phyloP scores from a whole-genome alignment of 2,888 invertebrate species.

The Meganola albula region DNA sequence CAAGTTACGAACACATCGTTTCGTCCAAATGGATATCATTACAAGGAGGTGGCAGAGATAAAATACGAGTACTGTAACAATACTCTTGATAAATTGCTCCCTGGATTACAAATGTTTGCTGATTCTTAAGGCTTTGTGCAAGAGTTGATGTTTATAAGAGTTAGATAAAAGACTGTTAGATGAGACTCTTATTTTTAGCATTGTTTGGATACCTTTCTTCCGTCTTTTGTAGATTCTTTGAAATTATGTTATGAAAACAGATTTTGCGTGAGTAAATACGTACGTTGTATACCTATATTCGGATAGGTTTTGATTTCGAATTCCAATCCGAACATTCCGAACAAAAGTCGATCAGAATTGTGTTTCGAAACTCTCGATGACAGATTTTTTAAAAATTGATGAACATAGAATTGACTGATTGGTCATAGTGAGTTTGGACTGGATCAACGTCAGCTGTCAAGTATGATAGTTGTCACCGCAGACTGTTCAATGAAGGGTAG shows the following conservation, averaged over 20 bases:
- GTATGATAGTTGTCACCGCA: too few relatives aligned
- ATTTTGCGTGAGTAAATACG: too few relatives aligned
- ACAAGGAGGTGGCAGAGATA: slow-evolving; percentile 30
- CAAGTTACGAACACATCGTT: slow-evolving; percentile 26
- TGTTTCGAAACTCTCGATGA: too few relatives aligned
- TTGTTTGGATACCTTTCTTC: neutral
- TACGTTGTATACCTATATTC: too few relatives aligned
- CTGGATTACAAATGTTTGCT: slow-evolving; percentile 38
- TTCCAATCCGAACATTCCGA: too few relatives aligned
- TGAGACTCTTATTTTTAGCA: slow-evolving; percentile 11
- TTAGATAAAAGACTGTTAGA: slow-evolving; percentile 17
- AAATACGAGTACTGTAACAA: slow-evolving; percentile 37
- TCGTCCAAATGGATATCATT: slow-evolving; percentile 35
- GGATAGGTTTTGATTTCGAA: too few relatives aligned
- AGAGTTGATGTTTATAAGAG: slow-evolving; percentile 21
- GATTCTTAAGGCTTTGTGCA: slow-evolving; percentile 33
- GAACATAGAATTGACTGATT: too few relatives aligned
- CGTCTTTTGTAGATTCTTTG: neutral
- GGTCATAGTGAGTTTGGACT: too few relatives aligned
- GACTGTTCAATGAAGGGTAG: too few relatives aligned
- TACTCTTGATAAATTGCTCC: slow-evolving; percentile 38
- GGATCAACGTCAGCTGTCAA: too few relatives aligned
- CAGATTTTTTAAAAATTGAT: too few relatives aligned
- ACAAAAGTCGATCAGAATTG: too few relatives aligned
- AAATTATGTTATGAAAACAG: neutral